phyloP scores from a whole-genome alignment of 2,797 vertebrate species.

The Lithobates pipiens region DNA sequence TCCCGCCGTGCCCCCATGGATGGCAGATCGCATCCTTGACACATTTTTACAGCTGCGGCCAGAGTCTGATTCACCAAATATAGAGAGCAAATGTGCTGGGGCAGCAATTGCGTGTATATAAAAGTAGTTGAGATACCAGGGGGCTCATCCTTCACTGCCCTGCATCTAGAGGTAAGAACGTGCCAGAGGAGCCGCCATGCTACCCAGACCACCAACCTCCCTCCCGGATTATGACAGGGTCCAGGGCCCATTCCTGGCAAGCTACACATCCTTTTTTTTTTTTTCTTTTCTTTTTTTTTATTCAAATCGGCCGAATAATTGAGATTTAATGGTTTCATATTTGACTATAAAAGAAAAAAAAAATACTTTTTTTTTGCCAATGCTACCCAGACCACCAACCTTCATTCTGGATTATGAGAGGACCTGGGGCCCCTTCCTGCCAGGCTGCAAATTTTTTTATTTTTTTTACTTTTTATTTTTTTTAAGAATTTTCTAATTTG shows the following conservation, averaged over 20 bases:
- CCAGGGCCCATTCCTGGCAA: background rate
- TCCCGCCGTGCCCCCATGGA: slow-evolving; percentile 73
- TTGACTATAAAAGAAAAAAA: too few relatives aligned
- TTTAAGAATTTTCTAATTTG: background rate
- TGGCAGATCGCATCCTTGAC: slow-evolving; percentile 73
- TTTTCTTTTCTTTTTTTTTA: background rate
- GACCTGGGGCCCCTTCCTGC: background rate
- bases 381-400: background rate
- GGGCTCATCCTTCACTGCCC: slow-evolving; percentile 34
- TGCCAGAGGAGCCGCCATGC: background rate
- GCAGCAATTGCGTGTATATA: slow-evolving; percentile 73
- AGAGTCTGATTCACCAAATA: slow-evolving; percentile 76
- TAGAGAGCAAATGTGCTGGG: slow-evolving; percentile 71
- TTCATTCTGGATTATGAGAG: background rate
- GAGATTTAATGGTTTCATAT: too few relatives aligned
- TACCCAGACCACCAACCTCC: background rate
- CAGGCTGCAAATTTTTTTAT: background rate
- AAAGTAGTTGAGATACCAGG: slow-evolving; percentile 64
- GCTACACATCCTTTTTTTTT: background rate
- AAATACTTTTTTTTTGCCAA: too few relatives aligned
- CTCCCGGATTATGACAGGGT: background rate
- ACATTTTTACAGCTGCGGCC: slow-evolving; percentile 74
- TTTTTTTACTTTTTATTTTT: too few relatives aligned
- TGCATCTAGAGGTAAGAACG: slow-evolving; percentile 51
- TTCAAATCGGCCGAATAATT: too few relatives aligned